These are phyloP conservation scores for Temnothorax longispinosus DNA, from an alignment of 1,140 invertebrate genomes.

Conservation along the genomic window DNA sequence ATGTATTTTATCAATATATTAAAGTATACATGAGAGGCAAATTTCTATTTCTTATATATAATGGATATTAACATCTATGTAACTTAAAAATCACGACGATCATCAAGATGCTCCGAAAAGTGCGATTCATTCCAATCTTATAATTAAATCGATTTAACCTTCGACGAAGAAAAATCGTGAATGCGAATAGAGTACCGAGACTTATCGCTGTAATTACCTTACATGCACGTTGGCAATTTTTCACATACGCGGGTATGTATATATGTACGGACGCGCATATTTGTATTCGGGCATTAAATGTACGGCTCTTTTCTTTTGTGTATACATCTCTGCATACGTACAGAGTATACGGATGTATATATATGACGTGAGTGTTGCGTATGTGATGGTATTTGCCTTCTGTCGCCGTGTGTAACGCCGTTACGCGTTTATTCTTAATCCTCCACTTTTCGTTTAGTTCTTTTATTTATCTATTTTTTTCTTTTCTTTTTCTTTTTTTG, in stretches of 20 bases:
- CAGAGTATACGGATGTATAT: conserved; percentile 36
- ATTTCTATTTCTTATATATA: neutral
- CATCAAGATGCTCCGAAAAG: neutral
- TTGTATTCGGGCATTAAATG: conserved; percentile 68
- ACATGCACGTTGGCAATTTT: conserved; percentile 47
- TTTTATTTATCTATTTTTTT: conserved; percentile 2
- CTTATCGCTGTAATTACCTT: conserved; percentile 24
- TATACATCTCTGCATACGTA: conserved; percentile 56
- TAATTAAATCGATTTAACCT: conserved; percentile 10
- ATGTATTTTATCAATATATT: conserved; percentile 21
- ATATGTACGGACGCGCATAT: conserved; percentile 41
- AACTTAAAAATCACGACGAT: conserved; percentile 16
- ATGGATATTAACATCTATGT: neutral
- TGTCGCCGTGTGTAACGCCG: conserved; percentile 53
- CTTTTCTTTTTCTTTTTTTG: conserved; percentile 26
- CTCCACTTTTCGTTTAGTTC: conserved; percentile 30
- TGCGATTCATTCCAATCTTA: conserved; percentile 27
- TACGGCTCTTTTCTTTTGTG: conserved; percentile 42
- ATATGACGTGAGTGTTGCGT: conserved; percentile 66
- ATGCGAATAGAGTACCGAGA: conserved; percentile 20
- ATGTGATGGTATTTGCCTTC: conserved; percentile 57
- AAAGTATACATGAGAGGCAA: neutral
- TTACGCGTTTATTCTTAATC: conserved; percentile 20
- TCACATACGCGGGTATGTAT: conserved; percentile 40
- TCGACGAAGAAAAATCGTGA: conserved; percentile 1